Percentiles rank a stretch among this genome's conserved stretches.
Evolutionary conservation across 2,888 invertebrate genomes (phyloP).

Genomic region (Aricia artaxerxes): DNA sequence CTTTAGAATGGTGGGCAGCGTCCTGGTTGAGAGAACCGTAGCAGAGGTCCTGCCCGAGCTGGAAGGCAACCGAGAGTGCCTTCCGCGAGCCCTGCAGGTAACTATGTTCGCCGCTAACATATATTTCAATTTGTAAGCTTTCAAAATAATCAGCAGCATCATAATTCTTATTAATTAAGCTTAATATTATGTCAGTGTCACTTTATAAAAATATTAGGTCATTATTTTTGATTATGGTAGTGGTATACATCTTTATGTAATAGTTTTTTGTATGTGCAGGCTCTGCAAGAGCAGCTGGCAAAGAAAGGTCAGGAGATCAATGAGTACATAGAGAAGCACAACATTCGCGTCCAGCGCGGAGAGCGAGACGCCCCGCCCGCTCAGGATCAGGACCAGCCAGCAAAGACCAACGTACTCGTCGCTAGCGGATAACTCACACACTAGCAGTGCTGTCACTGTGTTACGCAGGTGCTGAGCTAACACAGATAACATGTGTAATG

Average conservation of each 20-base stretch:
- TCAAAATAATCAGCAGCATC: background rate
- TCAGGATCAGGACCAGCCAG: slow-evolving; percentile 43
- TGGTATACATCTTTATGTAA: background rate
- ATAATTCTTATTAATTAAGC: too few species aligned
- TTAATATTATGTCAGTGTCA: too few species aligned
- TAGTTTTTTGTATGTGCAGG: slow-evolving; percentile 58
- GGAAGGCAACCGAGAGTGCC: slow-evolving; percentile 87
- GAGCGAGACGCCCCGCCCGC: slow-evolving; percentile 51
- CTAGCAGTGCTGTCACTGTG: background rate
- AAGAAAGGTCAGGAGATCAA: slow-evolving; percentile 95
- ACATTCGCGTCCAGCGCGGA: slow-evolving; percentile 87
- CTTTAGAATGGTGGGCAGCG: slow-evolving; percentile 96
- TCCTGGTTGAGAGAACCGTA: slow-evolving; percentile 95
- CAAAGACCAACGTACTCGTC: slow-evolving; percentile 80
- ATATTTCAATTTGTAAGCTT: background rate
- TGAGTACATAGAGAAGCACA: slow-evolving; percentile 93
- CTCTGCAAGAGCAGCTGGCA: slow-evolving; percentile 89
- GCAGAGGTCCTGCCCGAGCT: slow-evolving; percentile 94
- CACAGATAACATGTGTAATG: background rate
- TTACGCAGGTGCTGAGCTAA: background rate
- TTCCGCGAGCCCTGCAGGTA: slow-evolving; percentile 87
- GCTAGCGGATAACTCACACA: slow-evolving; percentile 56
- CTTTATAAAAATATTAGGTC: background rate
- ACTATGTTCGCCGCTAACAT: background rate
- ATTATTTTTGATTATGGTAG: background rate